Evolutionary conservation across 2,888 invertebrate genomes (phyloP), one percentile per base, ranked within the genome.

Genomic region (Poecilus cupreus): DNA sequence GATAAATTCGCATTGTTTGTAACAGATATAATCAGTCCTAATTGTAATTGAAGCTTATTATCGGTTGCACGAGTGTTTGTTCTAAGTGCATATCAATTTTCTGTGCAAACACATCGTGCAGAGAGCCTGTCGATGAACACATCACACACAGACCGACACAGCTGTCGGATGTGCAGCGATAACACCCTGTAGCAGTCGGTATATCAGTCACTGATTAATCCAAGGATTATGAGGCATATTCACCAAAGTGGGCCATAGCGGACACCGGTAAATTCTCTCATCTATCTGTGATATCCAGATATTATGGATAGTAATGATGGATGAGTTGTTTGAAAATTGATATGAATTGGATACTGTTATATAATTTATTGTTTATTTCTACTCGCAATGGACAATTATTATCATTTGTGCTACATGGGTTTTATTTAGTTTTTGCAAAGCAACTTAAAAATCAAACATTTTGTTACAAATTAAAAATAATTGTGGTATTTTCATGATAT

Each of bases 181-280:
- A 68, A 68, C 64, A 16, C 32, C 51, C 51, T 5, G 1, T 37
- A 13, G 37, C 64, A 68, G 10, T 46, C 22, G 26, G 16, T 18
- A 18, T 68, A 68, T 68, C 64, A 37, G 37, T 16, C 37, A 18
- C 37, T 68, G 64, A 68, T 68, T 68, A 32, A 68, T 68, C 32
- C 37, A 32, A 3, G 64, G 64, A 68, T 68, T 68, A 68, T 68
- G 22, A 68, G 37, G 16, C 37, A 37, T 68, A 68, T 68, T 68
- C 64, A 10, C 16, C 51, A 18, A 18, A 18, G n/a, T n/a, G n/a
- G n/a, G n/a, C 51, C 18, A 11, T 51, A 51, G 5, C 51, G 18
- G 2, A 18, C 51, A 18, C 20, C 51, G 51, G 43, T 8, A 32
- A 32, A 32, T 32, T 32, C 32, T 32, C 32, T 32, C 54, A 18